A percentile compares a stretch with the other conserved stretches of the same genome.
These are phyloP conservation scores for Drosophila birchii DNA, from an alignment of 2,888 invertebrate genomes.

Conservation along the genomic window DNA sequence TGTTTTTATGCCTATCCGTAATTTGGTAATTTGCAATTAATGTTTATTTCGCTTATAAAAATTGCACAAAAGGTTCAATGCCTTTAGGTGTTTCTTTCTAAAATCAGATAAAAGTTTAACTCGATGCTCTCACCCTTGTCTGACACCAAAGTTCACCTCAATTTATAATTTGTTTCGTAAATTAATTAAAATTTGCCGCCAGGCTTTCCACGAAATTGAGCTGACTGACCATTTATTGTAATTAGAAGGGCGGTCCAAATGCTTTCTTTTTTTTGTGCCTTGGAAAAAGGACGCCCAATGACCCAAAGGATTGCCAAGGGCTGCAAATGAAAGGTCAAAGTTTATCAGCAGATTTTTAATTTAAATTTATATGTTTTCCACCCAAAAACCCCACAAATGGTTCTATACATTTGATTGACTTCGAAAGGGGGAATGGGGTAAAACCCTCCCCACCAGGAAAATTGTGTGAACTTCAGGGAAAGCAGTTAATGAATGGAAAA, in stretches of 20 bases:
- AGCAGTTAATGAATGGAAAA: constrained; percentile 24
- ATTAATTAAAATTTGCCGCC: constrained; percentile 54
- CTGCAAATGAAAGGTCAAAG: constrained; percentile 30
- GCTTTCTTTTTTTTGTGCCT: constrained; percentile 4
- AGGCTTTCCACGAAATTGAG: constrained; percentile 35
- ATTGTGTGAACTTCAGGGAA: constrained; percentile 21
- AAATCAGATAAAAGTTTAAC: constrained; percentile 14
- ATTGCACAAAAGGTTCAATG: not conserved
- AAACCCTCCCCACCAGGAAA: not conserved
- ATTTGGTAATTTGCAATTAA: not conserved
- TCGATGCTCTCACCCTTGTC: not conserved
- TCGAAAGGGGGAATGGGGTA: not conserved
- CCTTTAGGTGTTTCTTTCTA: not conserved
- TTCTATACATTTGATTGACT: constrained; percentile 27
- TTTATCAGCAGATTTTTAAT: constrained; percentile 51
- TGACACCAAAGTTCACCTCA: constrained; percentile 25
- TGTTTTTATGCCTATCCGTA: not conserved
- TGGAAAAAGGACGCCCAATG: constrained; percentile 3
- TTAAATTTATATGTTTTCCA: constrained; percentile 46
- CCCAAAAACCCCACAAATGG: constrained; percentile 11
- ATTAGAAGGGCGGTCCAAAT: constrained; percentile 20
- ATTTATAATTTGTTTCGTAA: constrained; percentile 39
- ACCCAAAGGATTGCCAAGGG: constrained; percentile 33
- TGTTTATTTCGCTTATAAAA: not conserved
- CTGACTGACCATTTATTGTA: constrained; percentile 43